Base-by-base conservation (phyloP, 1,140 invertebrate genomes). In the Lucilia cuprina region DNA sequence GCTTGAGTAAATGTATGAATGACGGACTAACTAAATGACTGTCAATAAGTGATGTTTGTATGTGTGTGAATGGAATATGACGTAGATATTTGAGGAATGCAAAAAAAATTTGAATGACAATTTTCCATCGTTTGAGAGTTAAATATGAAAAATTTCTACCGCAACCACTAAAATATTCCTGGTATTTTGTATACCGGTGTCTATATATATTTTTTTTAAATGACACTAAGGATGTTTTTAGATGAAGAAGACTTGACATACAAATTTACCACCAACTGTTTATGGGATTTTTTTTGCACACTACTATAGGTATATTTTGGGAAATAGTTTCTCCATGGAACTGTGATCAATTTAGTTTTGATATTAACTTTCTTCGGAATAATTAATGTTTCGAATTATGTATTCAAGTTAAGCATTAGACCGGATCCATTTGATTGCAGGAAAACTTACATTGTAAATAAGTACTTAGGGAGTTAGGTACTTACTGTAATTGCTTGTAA, bases 81-180 rank as follows among this genome's bases (percentile, higher is more conserved):
- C 41, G 77, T 80, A 80, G 41, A 80, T 80, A 49, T 80, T 19
- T 17, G 2, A 80, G 21, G 77, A 80, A 80, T 80, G 77, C 77
- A 41, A 80, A 80, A 80, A 77, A 47, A 77, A 75, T 80, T 10
- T 49, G 35, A 80, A 80, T 80, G 77, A 80, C 77, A 80, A 80
- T 80, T 49, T 80, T 21, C 50, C 17, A 30, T 30, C 25, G 25
- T 30, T 30, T 30, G 25, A 17, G 55, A 14, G 13, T 17, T 21
- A 49, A 80, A 49, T 49, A 80, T 80, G 21, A 80, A 41, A 80
- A 80, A 80, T 80, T 49, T 80, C 77, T 80, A 80, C 77, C 77
- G 41, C 77, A 80, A 80, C 77, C 41, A 80, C 77, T 80, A 80
- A 80, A 80, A 49, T 49, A 80, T 80, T 80, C 47, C n/a, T 49